Evolutionary conservation across 2,888 invertebrate species (phyloP), one percentile per base, ranked within the genome.

Genomic region (Rapana venosa): DNA sequence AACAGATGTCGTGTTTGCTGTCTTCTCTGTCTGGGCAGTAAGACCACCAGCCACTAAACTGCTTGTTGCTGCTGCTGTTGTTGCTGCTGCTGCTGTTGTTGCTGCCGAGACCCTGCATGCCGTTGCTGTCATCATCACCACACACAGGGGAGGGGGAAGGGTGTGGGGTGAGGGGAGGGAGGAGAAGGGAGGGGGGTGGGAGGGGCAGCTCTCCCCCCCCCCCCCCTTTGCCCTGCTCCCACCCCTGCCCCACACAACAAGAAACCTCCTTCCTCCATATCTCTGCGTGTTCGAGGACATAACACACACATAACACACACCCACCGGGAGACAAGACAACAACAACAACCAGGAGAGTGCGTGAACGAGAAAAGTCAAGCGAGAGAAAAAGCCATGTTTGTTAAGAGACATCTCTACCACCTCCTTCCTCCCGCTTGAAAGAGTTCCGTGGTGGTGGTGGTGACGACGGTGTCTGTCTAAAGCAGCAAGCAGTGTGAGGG

Each of bases 1-100:
- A 66, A 66, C 66, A 61, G 20, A 26, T 20, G 4, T 66, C 17
- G 66, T 66, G 66, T 66, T 66, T 66, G 66, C 66, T 66, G 22
- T n/a, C 15, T n/a, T n/a, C 30, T 30, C 74, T 77, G 74, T 77
- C 79, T 79, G 32, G 79, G 79, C 79, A 79, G 79, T 79, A 79
- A 79, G 35, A 0, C 35, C 79, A 79, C 30, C 79, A 35, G 15
- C 79, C 13, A 35, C 35, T 35, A 79, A 79, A 79, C 79, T 35
- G 32, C 32, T 35, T 79, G 32, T 17, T 79, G 74, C 74, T 74
- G 74, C 74, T 79, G 79, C 17, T 35, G 66, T 2, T 66, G 66
- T 22, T 13, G 20, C 66, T 66, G 66, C 66, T 47, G 47, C 47
- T 47, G 47, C 47, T 47, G 47, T 5, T 47, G 47, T 2, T 66